phyloP scores from a whole-genome alignment of 1,140 invertebrate species.

The Brachionus koreanus region DNA sequence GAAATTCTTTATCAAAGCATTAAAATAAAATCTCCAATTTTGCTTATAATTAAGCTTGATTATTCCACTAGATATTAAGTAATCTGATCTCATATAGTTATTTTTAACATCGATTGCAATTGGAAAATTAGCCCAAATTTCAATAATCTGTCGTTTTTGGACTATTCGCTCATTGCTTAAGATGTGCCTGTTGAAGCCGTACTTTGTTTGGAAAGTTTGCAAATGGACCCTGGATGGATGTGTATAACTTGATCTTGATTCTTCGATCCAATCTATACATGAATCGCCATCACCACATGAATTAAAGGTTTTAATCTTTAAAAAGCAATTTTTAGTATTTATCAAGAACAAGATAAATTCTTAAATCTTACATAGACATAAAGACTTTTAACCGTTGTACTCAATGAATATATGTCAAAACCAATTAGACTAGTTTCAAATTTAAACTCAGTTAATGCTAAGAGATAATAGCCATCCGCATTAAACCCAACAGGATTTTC shows the following conservation, averaged over 20 bases:
- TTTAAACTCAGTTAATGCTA: background rate
- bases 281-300: background rate
- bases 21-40: background rate
- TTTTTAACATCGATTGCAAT: background rate
- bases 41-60: background rate
- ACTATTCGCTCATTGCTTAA: background rate
- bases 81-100: background rate
- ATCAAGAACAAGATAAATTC: background rate
- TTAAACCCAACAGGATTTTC: background rate
- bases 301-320: background rate
- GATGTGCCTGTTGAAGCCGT: background rate
- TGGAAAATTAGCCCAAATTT: background rate
- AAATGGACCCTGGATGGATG: too few relatives aligned
- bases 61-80: background rate
- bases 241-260: background rate
- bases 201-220: background rate
- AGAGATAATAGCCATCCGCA: background rate
- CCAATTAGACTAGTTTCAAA: background rate
- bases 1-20: background rate
- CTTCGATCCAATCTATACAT: background rate
- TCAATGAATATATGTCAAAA: background rate
- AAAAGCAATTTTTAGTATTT: background rate
- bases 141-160: background rate
- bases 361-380: background rate
- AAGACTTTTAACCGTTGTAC: background rate